Evolutionary conservation across 2,113 vertebrate species (phyloP).

Genomic region (Crotalus viridis): DNA sequence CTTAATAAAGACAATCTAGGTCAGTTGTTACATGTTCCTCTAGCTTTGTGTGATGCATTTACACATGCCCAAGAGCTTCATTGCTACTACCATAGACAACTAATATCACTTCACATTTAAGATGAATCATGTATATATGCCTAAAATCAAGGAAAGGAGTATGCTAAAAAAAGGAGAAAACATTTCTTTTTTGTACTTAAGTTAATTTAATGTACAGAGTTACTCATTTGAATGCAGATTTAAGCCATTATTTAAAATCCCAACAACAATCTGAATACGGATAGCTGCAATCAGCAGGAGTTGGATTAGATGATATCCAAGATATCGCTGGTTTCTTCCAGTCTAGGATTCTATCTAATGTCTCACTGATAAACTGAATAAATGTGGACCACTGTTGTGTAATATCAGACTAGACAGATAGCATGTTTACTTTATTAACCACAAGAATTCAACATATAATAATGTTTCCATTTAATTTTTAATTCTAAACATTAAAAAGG

Average conservation of each 20-base stretch:
- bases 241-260: neutral
- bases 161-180: neutral
- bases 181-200: neutral
- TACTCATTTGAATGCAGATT: neutral
- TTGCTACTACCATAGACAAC: neutral
- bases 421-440: neutral
- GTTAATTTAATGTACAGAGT: neutral
- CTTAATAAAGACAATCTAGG: slow-evolving; percentile 14
- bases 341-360: neutral
- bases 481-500: neutral
- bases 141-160: neutral
- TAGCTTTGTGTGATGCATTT: slow-evolving; percentile 3
- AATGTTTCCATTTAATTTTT: neutral
- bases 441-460: neutral
- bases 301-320: neutral
- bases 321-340: neutral
- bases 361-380: neutral
- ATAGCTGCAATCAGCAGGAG: neutral
- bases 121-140: neutral
- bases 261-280: neutral
- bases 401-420: neutral
- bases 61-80: neutral
- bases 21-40: neutral
- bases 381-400: neutral
- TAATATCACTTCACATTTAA: neutral